A percentile compares a stretch with the other conserved stretches of the same genome.
Conservation (phyloP, 2,113 vertebrate species). For the Lampris megalopsis region DNA sequence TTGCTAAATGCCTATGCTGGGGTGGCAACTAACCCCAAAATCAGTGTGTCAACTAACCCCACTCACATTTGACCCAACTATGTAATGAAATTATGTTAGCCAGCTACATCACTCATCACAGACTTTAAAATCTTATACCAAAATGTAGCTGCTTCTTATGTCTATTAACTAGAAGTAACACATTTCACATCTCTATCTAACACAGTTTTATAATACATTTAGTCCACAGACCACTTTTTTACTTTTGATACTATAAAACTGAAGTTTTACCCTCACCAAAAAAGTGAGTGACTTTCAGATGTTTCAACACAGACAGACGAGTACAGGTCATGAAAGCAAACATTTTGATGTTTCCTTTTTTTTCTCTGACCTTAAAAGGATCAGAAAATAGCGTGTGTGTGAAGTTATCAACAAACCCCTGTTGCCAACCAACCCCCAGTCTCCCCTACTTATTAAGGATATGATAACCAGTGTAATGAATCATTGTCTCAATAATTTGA, state of each 20-base stretch:
- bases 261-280: constrained; percentile 1
- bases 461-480: too few relatives aligned
- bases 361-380: neutral
- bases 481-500: too few relatives aligned
- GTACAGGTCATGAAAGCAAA: too few relatives aligned
- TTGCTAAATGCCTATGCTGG: neutral
- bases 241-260: constrained; percentile 4
- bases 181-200: neutral
- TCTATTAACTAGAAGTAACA: constrained; percentile 4
- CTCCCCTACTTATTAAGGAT: neutral
- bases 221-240: neutral
- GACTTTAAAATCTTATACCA: constrained; percentile 10
- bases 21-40: too few relatives aligned
- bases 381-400: neutral
- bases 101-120: constrained; percentile 19
- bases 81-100: constrained; percentile 7
- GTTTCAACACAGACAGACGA: too few relatives aligned
- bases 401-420: too few relatives aligned
- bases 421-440: neutral
- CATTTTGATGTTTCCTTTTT: neutral
- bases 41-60: neutral
- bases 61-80: neutral
- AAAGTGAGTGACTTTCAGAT: neutral
- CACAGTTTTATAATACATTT: constrained; percentile 2
- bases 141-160: constrained; percentile 12